Evolutionary conservation across 2,113 vertebrate genomes (phyloP), one percentile per base, ranked within the genome.

Genomic region (Athene cunicularia): DNA sequence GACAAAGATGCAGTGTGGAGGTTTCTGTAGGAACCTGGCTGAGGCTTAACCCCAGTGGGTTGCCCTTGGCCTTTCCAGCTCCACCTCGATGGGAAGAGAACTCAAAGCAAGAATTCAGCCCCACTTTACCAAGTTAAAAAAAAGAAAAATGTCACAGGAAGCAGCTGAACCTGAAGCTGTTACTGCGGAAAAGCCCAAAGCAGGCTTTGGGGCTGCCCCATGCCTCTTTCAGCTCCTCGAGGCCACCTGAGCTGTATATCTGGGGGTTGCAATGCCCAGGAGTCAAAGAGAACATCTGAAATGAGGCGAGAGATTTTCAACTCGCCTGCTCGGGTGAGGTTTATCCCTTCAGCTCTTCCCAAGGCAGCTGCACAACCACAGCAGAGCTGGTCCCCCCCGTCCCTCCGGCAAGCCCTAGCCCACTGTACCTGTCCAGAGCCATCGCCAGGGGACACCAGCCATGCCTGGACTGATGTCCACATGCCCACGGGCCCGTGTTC

Each of bases 161-260:
- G 45, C 45, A n/a, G 33, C 66, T 35, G 66, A 70, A 35, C 45
- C 32, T 49, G 45, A 49, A 35, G 17, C 16, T 49, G 12, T 18
- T 49, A 27, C 23, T 35, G 33, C 49, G 33, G 33, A 35, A 49
- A 49, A 70, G 33, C 67, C 45, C 67, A 35, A 19, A 33, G 33
- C 33, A 49, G 66, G 32, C 12, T 49, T 49, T 68, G 45, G 66
- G 45, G 33, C 45, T 68, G 15, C 23, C 45, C 33, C 66, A 68
- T 1, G 5, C 33, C n/a, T n/a, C 32, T 68, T 26, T n/a, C 33
- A 70, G 45, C 23, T 27, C 17, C 45, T 70, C 10, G 5, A 47
- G 28, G 30, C 67, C 45, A 19, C 8, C 2, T 2, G 8, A 49
- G 45, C 16, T 5, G 0, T 27, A 35, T 3, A 3, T 17, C 16